Base-by-base conservation (phyloP, 2,113 vertebrate genomes). In the Petromus typicus region DNA sequence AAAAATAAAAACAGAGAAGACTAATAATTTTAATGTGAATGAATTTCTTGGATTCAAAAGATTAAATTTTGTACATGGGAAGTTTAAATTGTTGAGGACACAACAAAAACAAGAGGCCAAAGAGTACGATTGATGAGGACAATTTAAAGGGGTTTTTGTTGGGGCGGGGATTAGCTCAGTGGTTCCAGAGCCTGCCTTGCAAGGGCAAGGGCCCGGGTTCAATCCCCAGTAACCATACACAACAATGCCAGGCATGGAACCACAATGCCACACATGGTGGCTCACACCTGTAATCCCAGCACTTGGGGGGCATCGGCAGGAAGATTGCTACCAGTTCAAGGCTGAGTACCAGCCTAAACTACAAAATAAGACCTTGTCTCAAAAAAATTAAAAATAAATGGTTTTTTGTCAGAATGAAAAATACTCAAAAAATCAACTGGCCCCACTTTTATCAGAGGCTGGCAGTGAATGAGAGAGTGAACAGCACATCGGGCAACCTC, bases 371-470 rank as follows among this genome's bases (percentile, higher is more conserved):
- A n/a, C n/a, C n/a, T n/a, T n/a, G n/a, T n/a, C n/a, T n/a, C n/a
- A n/a, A n/a, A n/a, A n/a, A n/a, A n/a, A n/a, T n/a, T n/a, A n/a
- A n/a, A n/a, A n/a, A n/a, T n/a, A n/a, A n/a, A n/a, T n/a, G n/a
- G n/a, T n/a, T n/a, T n/a, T n/a, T n/a, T n/a, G n/a, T n/a, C n/a
- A 89, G 61, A 82, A 34, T 75, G 85, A 86, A 88, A 93, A 91
- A 34, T 40, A 32, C 34, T 79, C 14, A 0, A 84, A 80, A 80
- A 95, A 86, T 92, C 85, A 92, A 45, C n/a, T 34, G 78, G 59
- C 54, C 89, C 87, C 76, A 94, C 95, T 94, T 94, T 85, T 94
- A 89, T 67, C 37, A 59, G 80, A 79, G 64, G n/a, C 86, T 79
- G 86, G 86, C 40, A 83, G 48, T 45, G 79, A 54, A 59, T 56